Conservation (phyloP, 37 sponge, comb jelly and placozoan genomes). For the Theonella swinhoei region DNA sequence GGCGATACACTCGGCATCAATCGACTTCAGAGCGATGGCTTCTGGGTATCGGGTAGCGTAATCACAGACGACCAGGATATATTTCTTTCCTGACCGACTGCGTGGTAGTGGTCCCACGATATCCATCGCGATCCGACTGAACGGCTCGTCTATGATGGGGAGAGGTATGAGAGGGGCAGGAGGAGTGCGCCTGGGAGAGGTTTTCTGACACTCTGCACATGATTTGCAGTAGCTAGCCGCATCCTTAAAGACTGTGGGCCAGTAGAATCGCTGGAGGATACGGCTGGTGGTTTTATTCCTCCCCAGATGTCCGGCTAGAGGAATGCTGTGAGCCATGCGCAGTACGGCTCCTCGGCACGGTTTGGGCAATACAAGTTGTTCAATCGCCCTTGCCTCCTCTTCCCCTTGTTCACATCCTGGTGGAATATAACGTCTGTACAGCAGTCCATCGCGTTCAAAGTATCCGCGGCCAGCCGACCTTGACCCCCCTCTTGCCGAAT, state of each 20-base stretch:
- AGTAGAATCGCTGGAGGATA: constrained; percentile 45
- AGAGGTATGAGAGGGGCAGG: constrained; percentile 50
- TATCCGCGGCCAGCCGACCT: not conserved
- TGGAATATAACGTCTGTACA: not conserved
- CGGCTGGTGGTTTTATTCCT: constrained; percentile 34
- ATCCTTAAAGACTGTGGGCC: constrained; percentile 53
- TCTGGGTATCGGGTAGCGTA: constrained; percentile 64
- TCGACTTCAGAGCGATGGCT: constrained; percentile 37
- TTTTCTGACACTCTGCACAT: constrained; percentile 46
- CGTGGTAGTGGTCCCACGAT: constrained; percentile 57
- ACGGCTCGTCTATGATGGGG: constrained; percentile 50
- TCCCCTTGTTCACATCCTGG: constrained; percentile 5
- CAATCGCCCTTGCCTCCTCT: not conserved
- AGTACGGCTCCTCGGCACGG: constrained; percentile 12
- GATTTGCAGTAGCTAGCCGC: constrained; percentile 25
- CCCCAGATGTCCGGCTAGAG: constrained; percentile 62
- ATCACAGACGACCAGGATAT: constrained; percentile 43
- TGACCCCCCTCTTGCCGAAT: not conserved
- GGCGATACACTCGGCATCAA: constrained; percentile 51
- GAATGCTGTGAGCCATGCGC: constrained; percentile 30
- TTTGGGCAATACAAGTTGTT: constrained; percentile 43
- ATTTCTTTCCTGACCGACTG: constrained; percentile 27
- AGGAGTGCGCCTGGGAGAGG: not conserved
- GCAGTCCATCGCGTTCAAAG: not conserved
- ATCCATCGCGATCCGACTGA: constrained; percentile 58